A percentile compares a stretch with the other conserved stretches of the same genome.
These are phyloP conservation scores for Cynaeus angustus DNA, from an alignment of 2,888 invertebrate species.

Conservation along the genomic window DNA sequence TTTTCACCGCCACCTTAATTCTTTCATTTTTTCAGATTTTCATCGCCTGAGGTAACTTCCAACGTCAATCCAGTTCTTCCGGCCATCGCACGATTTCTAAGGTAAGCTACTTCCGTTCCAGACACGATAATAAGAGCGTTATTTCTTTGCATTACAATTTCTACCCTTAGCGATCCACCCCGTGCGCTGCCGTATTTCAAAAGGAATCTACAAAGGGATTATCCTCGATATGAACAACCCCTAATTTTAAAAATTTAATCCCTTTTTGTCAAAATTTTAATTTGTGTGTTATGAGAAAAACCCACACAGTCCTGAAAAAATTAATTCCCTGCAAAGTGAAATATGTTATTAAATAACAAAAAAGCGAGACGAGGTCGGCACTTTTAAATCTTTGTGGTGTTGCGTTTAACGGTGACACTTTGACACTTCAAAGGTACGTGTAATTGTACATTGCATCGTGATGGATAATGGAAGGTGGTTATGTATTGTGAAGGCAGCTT, in stretches of 20 bases:
- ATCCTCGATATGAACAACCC: not conserved
- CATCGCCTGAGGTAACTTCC: not conserved
- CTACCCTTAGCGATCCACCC: constrained; percentile 11
- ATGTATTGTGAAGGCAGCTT: constrained; percentile 17
- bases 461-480: constrained; percentile 31
- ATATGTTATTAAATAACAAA: constrained; percentile 2
- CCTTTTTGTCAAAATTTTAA: constrained; percentile 16
- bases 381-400: constrained; percentile 3
- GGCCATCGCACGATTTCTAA: constrained; percentile 14
- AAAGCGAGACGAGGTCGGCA: not conserved
- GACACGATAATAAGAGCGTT: not conserved
- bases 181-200: constrained; percentile 7
- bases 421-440: constrained; percentile 18
- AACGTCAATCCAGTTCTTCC: not conserved
- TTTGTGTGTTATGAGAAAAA: constrained; percentile 13
- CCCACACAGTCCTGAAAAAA: not conserved
- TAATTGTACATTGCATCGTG: constrained; percentile 17
- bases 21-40: constrained; percentile 16
- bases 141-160: constrained; percentile 24
- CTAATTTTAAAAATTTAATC: not conserved
- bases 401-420: constrained; percentile 23
- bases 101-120: constrained; percentile 32
- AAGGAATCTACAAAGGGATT: constrained; percentile 11
- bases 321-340: constrained; percentile 1
- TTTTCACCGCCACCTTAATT: not conserved